Base-by-base conservation (phyloP, 2,888 invertebrate species). In the Ptychoptera contaminata region DNA sequence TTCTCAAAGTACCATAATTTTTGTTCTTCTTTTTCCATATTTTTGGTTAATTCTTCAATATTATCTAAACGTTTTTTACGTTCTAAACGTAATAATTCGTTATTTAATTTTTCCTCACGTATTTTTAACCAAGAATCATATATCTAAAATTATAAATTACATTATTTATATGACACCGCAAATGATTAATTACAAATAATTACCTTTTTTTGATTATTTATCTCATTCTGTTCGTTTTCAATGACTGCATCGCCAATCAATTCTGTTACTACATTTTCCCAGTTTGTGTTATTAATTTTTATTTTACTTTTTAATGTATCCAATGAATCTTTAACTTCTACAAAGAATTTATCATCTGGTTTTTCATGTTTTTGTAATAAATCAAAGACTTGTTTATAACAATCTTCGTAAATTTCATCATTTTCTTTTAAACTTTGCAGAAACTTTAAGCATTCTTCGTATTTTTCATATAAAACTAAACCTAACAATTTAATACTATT, bases 1-100 rank as follows among this genome's bases (percentile, higher is more conserved):
- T 82, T 80, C 48, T 87, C 82, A 65, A 88, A 88, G 73, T 82
- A 88, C 80, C 80, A 80, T 43, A 81, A 58, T 51, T 72, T 71
- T 47, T 71, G 69, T 56, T 86, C 85, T 55, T 73, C 74, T 38
- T 64, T 56, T 16, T 71, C 64, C 49, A 74, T 62, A 8, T 61
- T 52, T 48, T 66, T 60, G 38, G 68, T 55, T 6, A 72, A 61
- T 39, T 60, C 64, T 34, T 77, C 71, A 53, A 83, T 69, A 47
- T 76, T 70, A 11, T 65, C 54, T 7, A 76, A 53, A 44, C 74
- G 63, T 48, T 67, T 51, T 31, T 60, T 57, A 37, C 56, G 67
- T n/a, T 67, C 54, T 31, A 79, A 54, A 44, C 74, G 65, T 51
- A 68, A 57, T 31, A 73, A 57, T 63, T 84, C 77, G 52, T 72